Evolutionary conservation across 2,113 vertebrate genomes (phyloP).

Genomic region (Etheostoma spectabile): DNA sequence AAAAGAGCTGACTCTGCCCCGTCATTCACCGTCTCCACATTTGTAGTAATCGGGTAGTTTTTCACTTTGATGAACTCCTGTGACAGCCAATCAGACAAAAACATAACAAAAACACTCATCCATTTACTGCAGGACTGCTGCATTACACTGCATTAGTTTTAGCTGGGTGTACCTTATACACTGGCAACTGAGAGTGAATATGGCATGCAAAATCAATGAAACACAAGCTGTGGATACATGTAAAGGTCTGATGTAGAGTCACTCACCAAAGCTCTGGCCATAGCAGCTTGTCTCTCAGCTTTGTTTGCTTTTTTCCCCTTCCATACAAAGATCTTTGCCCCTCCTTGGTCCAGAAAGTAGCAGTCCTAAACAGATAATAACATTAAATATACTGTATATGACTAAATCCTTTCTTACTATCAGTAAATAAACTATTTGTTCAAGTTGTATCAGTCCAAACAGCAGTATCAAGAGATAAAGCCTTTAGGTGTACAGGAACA

Average conservation of each 20-base stretch:
- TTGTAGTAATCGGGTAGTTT: conserved; percentile 87
- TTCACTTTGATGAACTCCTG: conserved; percentile 90
- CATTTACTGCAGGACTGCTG: not conserved
- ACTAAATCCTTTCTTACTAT: not conserved
- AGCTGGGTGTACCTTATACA: not conserved
- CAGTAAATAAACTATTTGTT: not conserved
- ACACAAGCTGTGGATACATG: not conserved
- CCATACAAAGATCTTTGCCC: conserved; percentile 90
- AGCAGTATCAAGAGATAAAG: not conserved
- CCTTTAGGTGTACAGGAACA: not conserved
- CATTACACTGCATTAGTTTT: not conserved
- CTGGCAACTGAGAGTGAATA: not conserved
- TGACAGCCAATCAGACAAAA: not conserved
- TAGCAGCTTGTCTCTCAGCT: conserved; percentile 87
- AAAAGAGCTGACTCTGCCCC: conserved; percentile 92
- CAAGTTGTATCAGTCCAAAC: not conserved
- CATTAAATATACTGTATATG: not conserved
- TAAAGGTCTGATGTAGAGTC: too few species aligned
- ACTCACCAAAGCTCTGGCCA: conserved; percentile 90
- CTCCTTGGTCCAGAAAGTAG: conserved; percentile 91
- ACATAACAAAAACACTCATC: not conserved
- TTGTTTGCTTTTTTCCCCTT: conserved; percentile 91
- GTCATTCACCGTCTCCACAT: conserved; percentile 88
- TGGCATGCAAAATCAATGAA: not conserved
- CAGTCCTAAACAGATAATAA: conserved; percentile 85